phyloP scores from a whole-genome alignment of 2,797 vertebrate species.

The Bradypodion ventrale region DNA sequence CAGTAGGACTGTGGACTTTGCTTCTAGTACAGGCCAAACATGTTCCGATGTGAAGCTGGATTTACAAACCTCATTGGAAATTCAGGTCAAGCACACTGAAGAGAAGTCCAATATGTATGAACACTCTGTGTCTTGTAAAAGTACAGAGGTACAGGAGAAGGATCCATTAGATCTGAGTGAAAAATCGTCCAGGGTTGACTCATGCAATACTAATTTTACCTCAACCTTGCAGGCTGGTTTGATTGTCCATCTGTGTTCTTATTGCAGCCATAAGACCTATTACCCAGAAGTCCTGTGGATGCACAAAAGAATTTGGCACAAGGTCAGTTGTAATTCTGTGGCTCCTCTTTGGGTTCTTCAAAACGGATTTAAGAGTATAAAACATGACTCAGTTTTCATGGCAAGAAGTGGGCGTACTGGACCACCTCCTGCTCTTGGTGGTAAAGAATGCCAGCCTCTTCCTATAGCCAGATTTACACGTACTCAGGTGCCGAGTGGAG shows the following conservation, averaged over 20 bases:
- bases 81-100: slow-evolving; percentile 51
- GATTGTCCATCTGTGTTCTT: slow-evolving; percentile 88
- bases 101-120: slow-evolving; percentile 64
- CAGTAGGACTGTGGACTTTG: slow-evolving; percentile 52
- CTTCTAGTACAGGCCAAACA: slow-evolving; percentile 34
- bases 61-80: slow-evolving; percentile 50
- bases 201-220: slow-evolving; percentile 66
- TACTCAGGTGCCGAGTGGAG: slow-evolving; percentile 82
- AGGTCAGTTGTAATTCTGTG: slow-evolving; percentile 82
- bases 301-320: slow-evolving; percentile 93
- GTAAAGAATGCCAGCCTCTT: slow-evolving; percentile 92
- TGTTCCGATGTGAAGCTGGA: slow-evolving; percentile 48
- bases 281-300: slow-evolving; percentile 98
- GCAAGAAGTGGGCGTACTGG: slow-evolving; percentile 88
- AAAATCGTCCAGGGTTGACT: slow-evolving; percentile 69
- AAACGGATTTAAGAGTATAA: slow-evolving; percentile 79
- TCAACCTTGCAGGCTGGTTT: slow-evolving; percentile 77
- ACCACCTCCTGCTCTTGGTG: slow-evolving; percentile 90
- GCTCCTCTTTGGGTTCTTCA: slow-evolving; percentile 90
- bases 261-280: slow-evolving; percentile 88
- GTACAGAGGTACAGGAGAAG: slow-evolving; percentile 60
- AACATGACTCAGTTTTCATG: slow-evolving; percentile 77
- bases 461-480: slow-evolving; percentile 82
- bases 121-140: slow-evolving; percentile 41
- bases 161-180: slow-evolving; percentile 77